Conservation (phyloP, 2,113 vertebrate species). For the Leiothrix lutea region DNA sequence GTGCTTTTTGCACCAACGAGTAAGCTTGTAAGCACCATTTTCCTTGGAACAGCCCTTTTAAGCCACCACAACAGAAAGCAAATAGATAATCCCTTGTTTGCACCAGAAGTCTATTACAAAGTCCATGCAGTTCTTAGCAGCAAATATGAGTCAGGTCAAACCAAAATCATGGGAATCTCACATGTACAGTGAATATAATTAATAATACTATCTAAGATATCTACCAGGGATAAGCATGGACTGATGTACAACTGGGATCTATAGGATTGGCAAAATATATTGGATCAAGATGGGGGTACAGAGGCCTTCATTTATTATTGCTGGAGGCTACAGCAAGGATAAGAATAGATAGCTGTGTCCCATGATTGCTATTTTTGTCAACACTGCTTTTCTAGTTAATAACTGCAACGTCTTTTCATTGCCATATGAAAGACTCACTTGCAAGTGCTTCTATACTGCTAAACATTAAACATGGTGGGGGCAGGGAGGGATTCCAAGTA, state of each 20-base stretch:
- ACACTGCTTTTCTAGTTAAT: not conserved
- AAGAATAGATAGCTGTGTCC: not conserved
- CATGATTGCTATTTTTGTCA: not conserved
- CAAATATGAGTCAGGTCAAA: not conserved
- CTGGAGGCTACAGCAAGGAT: not conserved
- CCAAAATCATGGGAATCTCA: not conserved
- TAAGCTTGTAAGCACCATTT: not conserved
- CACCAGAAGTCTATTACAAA: not conserved
- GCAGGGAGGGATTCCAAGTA: not conserved
- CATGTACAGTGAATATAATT: not conserved
- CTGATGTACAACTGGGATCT: not conserved
- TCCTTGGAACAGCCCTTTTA: not conserved
- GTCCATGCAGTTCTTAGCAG: not conserved
- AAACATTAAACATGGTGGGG: not conserved
- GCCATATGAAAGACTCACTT: not conserved
- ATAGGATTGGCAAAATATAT: not conserved
- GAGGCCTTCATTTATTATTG: not conserved
- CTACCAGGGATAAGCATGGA: not conserved
- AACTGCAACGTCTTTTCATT: not conserved
- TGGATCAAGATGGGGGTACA: not conserved
- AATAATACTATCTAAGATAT: not conserved
- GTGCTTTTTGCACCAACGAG: not conserved
- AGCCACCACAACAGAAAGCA: not conserved
- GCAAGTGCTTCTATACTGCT: not conserved
- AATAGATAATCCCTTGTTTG: not conserved